phyloP scores from a whole-genome alignment of 2,113 vertebrate genomes.

The Pygoscelis adeliae region DNA sequence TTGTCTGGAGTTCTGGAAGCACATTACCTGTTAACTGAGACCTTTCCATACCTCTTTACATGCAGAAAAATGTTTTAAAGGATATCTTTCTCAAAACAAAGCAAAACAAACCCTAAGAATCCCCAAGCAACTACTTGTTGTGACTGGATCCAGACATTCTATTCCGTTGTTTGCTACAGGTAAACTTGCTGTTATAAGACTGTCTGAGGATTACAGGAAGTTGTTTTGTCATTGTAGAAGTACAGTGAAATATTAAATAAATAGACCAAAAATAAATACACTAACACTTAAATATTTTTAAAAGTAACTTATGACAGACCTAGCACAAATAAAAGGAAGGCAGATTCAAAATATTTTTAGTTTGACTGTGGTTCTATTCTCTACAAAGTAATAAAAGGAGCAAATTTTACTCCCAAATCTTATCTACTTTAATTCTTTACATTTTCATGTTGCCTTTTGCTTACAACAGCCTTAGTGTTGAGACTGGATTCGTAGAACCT shows the following conservation, averaged over 20 bases:
- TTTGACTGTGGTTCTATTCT: not conserved
- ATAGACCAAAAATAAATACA: not conserved
- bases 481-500: not conserved
- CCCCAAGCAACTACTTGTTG: not conserved
- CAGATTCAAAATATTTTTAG: not conserved
- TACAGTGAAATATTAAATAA: not conserved
- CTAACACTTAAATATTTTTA: not conserved
- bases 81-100: not conserved
- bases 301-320: not conserved
- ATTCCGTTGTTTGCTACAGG: not conserved
- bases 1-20: not conserved
- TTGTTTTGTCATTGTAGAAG: not conserved
- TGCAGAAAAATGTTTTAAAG: not conserved
- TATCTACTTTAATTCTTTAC: not conserved
- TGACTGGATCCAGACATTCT: not conserved
- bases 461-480: not conserved
- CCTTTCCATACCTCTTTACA: not conserved
- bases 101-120: not conserved
- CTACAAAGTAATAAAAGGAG: not conserved
- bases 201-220: not conserved
- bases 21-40: not conserved
- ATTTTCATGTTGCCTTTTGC: not conserved
- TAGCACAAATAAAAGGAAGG: not conserved
- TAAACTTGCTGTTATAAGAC: not conserved
- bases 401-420: not conserved